Conservation (phyloP, 1,140 invertebrate genomes). For the Neelides sp. region DNA sequence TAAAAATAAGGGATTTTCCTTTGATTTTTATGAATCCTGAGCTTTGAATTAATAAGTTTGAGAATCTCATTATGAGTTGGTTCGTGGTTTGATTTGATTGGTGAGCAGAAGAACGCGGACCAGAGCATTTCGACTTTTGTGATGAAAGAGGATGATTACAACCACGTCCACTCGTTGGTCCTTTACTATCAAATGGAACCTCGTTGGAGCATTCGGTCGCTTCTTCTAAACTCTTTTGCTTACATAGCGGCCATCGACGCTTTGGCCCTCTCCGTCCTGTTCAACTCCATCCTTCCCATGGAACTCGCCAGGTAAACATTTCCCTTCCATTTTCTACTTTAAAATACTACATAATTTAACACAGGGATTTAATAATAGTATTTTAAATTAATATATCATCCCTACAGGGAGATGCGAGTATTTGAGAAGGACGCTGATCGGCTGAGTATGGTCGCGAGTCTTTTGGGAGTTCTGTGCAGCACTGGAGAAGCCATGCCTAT, state of each 20-base stretch:
- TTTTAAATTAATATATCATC: not conserved
- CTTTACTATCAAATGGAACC: constrained; percentile 89
- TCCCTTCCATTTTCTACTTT: not conserved
- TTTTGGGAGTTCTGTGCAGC: constrained; percentile 73
- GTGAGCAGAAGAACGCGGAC: constrained; percentile 80
- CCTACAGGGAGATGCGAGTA: constrained; percentile 52
- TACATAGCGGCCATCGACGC: constrained; percentile 71
- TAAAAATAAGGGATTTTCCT: no score
- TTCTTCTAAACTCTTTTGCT: constrained; percentile 69
- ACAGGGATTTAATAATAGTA: not conserved
- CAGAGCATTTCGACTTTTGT: constrained; percentile 63
- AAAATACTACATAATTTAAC: not conserved
- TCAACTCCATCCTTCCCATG: constrained; percentile 71
- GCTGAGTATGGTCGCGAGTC: constrained; percentile 57
- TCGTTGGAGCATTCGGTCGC: constrained; percentile 62
- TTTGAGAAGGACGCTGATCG: constrained; percentile 55
- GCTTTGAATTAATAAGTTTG: no score
- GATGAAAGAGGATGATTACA: constrained; percentile 59
- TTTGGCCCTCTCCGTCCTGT: constrained; percentile 60
- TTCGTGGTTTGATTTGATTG: no score
- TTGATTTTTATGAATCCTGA: no score
- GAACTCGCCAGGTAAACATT: constrained; percentile 56
- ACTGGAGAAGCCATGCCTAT: constrained; percentile 75
- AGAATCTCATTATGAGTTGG: no score
- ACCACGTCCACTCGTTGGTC: constrained; percentile 59